phyloP scores from a whole-genome alignment of 2,797 vertebrate species.

The Sebastes minor region DNA sequence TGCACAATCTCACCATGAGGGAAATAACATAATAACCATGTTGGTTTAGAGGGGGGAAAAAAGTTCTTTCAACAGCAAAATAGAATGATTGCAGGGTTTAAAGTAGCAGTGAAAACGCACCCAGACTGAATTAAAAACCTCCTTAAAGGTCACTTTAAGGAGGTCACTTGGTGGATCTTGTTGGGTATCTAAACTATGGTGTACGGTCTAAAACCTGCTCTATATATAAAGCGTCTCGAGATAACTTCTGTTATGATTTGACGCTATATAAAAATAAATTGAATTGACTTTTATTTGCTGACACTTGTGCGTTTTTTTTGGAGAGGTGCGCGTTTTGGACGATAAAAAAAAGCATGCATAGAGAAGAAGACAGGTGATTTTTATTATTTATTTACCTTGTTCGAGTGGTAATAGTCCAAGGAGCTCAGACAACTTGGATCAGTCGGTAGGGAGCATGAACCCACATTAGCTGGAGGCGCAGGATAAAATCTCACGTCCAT shows the following conservation, averaged over 20 bases:
- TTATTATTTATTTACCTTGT: constrained; percentile 88
- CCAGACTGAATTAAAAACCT: constrained; percentile 25
- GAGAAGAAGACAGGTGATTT: constrained; percentile 59
- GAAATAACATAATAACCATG: constrained; percentile 49
- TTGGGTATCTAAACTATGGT: too few relatives aligned
- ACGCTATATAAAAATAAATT: too few relatives aligned
- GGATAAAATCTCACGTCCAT: constrained; percentile 99
- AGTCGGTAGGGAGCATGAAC: constrained; percentile 92
- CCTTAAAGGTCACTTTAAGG: constrained; percentile 13
- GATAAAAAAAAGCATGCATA: constrained; percentile 18
- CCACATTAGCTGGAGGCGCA: constrained; percentile 93
- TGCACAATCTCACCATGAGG: constrained; percentile 34
- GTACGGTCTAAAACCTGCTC: too few relatives aligned
- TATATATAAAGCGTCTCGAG: too few relatives aligned
- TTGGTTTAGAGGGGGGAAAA: neutral
- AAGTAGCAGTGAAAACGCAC: constrained; percentile 12
- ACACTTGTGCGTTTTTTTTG: constrained; percentile 37
- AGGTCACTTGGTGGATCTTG: too few relatives aligned
- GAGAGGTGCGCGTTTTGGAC: constrained; percentile 16
- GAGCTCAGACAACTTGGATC: constrained; percentile 91
- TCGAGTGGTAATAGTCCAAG: constrained; percentile 98
- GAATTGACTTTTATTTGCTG: constrained; percentile 17
- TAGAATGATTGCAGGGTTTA: constrained; percentile 9
- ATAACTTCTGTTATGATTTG: too few relatives aligned
- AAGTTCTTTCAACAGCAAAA: constrained; percentile 40